phyloP scores from a whole-genome alignment of 2,797 vertebrate species.

The Acanthiza pusilla region DNA sequence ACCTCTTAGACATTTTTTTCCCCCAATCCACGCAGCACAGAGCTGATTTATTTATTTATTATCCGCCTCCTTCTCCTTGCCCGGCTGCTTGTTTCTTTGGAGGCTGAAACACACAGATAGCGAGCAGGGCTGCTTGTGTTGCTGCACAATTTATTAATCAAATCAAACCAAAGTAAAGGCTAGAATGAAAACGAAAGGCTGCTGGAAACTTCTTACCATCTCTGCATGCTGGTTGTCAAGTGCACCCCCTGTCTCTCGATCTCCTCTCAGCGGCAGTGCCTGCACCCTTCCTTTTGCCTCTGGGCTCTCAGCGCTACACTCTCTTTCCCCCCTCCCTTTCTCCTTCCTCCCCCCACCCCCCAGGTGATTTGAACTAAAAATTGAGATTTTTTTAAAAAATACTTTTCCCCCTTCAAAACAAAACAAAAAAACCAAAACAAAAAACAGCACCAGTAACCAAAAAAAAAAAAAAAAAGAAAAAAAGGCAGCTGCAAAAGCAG shows the following conservation, averaged over 20 bases:
- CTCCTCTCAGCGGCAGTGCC: conserved; percentile 75
- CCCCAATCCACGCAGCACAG: background rate
- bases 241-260: conserved; percentile 77
- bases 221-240: conserved; percentile 80
- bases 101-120: conserved; percentile 27
- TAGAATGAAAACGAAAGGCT: conserved; percentile 66
- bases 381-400: background rate
- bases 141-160: conserved; percentile 33
- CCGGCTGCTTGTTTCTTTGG: conserved; percentile 12
- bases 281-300: conserved; percentile 66
- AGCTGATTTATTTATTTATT: conserved; percentile 27
- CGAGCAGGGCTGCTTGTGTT: conserved; percentile 42
- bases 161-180: conserved; percentile 34
- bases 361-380: background rate
- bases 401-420: accelerated
- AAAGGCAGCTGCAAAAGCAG: background rate
- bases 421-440: background rate
- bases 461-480: background rate
- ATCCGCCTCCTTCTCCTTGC: background rate
- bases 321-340: background rate
- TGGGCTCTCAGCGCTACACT: conserved; percentile 32
- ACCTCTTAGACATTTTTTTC: background rate
- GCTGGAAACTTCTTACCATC: conserved; percentile 82
- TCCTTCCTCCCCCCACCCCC: background rate
- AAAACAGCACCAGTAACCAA: background rate